Percentiles rank a stretch among this genome's conserved stretches.
Conservation (phyloP, 2,888 invertebrate species). For the Campoletis raptor region DNA sequence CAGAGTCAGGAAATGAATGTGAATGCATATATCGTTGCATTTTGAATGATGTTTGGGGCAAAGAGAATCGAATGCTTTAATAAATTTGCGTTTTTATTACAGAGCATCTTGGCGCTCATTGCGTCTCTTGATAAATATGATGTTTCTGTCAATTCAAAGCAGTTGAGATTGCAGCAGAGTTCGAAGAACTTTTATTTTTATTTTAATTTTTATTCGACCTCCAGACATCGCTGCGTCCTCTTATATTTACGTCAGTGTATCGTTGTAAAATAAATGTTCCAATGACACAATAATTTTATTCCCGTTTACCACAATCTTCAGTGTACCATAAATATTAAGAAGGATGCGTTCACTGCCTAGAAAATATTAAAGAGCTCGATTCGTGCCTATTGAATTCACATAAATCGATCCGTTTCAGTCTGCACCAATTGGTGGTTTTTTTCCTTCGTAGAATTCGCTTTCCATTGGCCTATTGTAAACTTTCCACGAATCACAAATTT, state of each 20-base stretch:
- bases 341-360: neutral
- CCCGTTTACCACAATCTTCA: neutral
- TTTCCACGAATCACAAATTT: neutral
- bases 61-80: neutral
- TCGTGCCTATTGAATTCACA: neutral
- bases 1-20: too few relatives aligned
- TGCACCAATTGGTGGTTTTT: neutral
- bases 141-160: neutral
- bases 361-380: neutral
- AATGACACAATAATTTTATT: conserved; percentile 1
- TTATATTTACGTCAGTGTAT: neutral
- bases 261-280: neutral
- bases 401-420: neutral
- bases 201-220: neutral
- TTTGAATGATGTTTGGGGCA: neutral
- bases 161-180: neutral
- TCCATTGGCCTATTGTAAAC: neutral
- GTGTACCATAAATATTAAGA: neutral
- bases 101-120: neutral
- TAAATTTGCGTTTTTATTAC: conserved; percentile 1
- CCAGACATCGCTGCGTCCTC: conserved; percentile 6
- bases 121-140: conserved; percentile 15
- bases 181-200: neutral
- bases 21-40: too few relatives aligned
- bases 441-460: neutral